These are phyloP conservation scores for Orchestia grillus DNA, from an alignment of 1,140 invertebrate genomes.

Conservation along the genomic window DNA sequence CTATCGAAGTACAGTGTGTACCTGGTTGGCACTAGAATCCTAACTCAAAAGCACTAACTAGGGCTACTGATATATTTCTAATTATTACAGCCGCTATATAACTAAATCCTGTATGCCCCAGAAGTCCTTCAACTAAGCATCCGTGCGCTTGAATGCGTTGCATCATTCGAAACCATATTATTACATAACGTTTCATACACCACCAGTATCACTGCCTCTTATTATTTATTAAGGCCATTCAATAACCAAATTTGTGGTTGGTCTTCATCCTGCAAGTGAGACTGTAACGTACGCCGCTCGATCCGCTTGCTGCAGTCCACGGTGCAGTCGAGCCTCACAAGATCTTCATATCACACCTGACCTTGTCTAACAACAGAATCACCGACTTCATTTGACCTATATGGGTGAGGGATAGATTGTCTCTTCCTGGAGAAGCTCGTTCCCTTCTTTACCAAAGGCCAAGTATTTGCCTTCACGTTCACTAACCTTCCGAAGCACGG, in stretches of 20 bases:
- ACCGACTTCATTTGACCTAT: background rate
- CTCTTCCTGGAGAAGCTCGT: background rate
- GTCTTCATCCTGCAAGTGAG: constrained; percentile 6
- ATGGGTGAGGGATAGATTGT: background rate
- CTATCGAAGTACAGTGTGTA: too few relatives aligned
- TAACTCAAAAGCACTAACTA: too few relatives aligned
- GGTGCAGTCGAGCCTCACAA: constrained; percentile 20
- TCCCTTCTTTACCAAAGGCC: background rate
- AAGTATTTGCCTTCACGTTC: background rate
- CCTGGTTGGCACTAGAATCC: too few relatives aligned
- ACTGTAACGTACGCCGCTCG: background rate
- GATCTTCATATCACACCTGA: constrained; percentile 41
- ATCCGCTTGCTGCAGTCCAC: constrained; percentile 33
- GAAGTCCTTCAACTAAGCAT: too few relatives aligned
- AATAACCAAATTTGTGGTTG: background rate
- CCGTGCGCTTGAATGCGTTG: too few relatives aligned
- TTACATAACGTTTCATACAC: background rate
- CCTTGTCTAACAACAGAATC: background rate
- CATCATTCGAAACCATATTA: too few relatives aligned
- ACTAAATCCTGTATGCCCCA: too few relatives aligned
- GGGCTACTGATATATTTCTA: too few relatives aligned
- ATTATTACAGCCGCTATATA: too few relatives aligned
- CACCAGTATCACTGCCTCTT: background rate
- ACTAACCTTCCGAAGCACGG: background rate
- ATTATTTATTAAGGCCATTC: background rate